Percentiles rank a stretch among this genome's conserved stretches.
Conservation (phyloP, 2,797 vertebrate genomes). For the Mus caroli region DNA sequence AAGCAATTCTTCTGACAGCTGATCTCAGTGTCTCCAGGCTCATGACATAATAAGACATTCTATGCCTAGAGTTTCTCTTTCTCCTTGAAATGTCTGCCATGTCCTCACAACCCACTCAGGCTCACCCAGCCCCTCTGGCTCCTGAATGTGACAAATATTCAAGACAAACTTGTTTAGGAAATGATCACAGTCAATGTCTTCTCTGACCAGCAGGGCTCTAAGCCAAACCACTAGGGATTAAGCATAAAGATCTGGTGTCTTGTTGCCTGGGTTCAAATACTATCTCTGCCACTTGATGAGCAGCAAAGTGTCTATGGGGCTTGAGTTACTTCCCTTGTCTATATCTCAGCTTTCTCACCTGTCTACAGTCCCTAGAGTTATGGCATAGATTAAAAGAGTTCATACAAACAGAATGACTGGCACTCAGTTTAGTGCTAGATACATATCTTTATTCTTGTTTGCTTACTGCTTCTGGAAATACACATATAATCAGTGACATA, state of each 20-base stretch:
- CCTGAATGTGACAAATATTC: background rate
- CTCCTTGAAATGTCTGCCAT: background rate
- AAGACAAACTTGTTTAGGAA: background rate
- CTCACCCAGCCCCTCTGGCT: background rate
- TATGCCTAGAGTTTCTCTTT: background rate
- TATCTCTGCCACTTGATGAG: background rate
- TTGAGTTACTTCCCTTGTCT: background rate
- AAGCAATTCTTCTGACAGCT: background rate
- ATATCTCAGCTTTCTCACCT: background rate
- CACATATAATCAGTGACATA: background rate
- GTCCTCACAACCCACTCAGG: too few species aligned
- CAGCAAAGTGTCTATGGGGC: background rate
- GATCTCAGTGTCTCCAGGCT: background rate
- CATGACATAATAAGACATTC: background rate
- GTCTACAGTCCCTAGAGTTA: background rate
- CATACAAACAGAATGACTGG: background rate
- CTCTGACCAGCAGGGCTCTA: background rate
- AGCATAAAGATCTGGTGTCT: background rate
- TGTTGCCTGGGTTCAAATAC: background rate
- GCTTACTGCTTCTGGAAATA: background rate
- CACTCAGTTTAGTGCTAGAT: background rate
- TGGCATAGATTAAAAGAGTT: background rate
- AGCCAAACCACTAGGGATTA: background rate
- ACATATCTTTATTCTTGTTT: slow-evolving; percentile 16
- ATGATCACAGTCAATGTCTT: background rate